Percentiles rank a stretch among this genome's conserved stretches.
Conservation (phyloP, 2,113 vertebrate species). For the Rhipidura dahli region DNA sequence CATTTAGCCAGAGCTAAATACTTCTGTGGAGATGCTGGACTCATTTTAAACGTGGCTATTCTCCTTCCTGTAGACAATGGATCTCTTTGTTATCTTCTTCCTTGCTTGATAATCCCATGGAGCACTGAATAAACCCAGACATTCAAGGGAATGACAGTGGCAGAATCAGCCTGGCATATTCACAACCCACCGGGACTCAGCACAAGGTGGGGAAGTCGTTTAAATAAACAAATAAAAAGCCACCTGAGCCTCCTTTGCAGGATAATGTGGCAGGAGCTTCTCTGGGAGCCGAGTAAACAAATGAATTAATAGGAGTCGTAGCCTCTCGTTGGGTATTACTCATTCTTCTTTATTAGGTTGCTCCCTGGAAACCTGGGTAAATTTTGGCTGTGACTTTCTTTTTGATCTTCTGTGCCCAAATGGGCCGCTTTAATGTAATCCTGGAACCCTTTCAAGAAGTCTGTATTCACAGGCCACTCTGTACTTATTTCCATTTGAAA, state of each 20-base stretch:
- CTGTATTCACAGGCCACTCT: background rate
- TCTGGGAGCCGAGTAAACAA: slow-evolving; percentile 20
- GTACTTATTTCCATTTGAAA: slow-evolving; percentile 44
- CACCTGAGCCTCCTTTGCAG: slow-evolving; percentile 43
- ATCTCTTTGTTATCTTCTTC: slow-evolving; percentile 28
- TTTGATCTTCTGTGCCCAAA: slow-evolving; percentile 10
- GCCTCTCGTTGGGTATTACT: background rate
- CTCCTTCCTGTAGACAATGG: background rate
- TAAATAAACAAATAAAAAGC: slow-evolving; percentile 44
- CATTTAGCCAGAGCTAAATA: slow-evolving; percentile 20
- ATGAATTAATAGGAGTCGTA: slow-evolving; percentile 11
- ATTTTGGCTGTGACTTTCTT: slow-evolving; percentile 26
- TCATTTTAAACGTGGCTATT: background rate
- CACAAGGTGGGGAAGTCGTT: background rate
- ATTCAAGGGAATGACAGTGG: background rate
- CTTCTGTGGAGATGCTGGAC: background rate
- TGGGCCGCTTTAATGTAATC: background rate
- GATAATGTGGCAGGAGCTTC: slow-evolving; percentile 25
- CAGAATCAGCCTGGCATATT: background rate
- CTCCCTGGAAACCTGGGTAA: slow-evolving; percentile 26
- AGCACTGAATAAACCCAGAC: slow-evolving; percentile 17
- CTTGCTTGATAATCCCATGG: background rate
- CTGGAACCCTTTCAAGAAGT: slow-evolving; percentile 9
- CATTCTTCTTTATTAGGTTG: background rate
- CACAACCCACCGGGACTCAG: background rate